These are phyloP conservation scores for Apis dorsata DNA, from an alignment of 1,140 invertebrate species.

Conservation along the genomic window DNA sequence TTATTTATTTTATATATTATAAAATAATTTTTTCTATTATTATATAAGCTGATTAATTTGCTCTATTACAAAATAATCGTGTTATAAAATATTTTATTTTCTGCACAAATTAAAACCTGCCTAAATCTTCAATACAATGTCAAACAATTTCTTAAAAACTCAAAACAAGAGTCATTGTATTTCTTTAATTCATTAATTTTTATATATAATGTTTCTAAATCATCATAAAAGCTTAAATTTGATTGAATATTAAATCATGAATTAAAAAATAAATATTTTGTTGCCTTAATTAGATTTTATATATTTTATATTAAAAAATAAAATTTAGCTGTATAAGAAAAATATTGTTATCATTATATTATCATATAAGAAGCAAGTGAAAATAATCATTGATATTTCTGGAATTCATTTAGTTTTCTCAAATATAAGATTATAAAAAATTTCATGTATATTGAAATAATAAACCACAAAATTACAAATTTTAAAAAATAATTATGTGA, in stretches of 20 bases:
- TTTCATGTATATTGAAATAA: slow-evolving; percentile 34
- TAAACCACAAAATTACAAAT: slow-evolving; percentile 36
- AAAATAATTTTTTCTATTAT: no score
- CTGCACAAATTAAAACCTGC: slow-evolving; percentile 79
- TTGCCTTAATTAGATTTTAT: slow-evolving; percentile 4
- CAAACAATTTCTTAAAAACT: slow-evolving; percentile 34
- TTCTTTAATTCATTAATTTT: background rate
- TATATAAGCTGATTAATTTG: background rate
- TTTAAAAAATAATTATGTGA: slow-evolving; percentile 19
- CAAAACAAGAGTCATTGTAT: slow-evolving; percentile 22
- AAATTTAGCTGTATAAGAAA: background rate
- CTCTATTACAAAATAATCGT: background rate
- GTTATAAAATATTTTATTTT: slow-evolving; percentile 72
- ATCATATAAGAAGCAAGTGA: background rate
- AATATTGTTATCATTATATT: background rate
- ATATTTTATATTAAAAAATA: background rate
- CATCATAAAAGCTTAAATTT: background rate
- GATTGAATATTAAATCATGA: background rate
- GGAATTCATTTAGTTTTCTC: background rate
- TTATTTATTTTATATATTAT: background rate
- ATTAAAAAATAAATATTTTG: background rate
- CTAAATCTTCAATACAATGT: slow-evolving; percentile 70
- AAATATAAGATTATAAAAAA: background rate
- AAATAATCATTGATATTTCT: background rate
- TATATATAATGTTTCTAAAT: background rate